Conservation (phyloP, 1,140 invertebrate species). For the Cotesia glomerata region DNA sequence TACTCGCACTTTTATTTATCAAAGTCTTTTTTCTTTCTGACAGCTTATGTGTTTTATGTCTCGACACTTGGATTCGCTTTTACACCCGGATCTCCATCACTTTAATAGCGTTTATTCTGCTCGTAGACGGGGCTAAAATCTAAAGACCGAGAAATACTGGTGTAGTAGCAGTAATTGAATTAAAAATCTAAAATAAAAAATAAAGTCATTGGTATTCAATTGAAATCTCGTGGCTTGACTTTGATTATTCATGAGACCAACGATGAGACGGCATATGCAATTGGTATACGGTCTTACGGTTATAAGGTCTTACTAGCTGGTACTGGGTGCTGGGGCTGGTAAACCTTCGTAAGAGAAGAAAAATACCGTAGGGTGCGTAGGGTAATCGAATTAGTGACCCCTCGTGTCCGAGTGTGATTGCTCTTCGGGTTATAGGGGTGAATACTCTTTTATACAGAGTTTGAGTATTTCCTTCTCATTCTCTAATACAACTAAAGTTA, state of each 20-base stretch:
- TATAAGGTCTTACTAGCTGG: not conserved
- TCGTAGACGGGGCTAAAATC: too few species aligned
- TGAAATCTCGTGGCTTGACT: conserved; percentile 14
- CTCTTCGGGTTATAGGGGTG: conserved; percentile 26
- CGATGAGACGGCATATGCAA: conserved; percentile 30
- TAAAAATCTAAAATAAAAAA: not conserved
- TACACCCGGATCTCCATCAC: too few species aligned
- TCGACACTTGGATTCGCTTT: too few species aligned
- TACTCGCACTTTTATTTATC: conserved; percentile 1
- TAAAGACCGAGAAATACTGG: too few species aligned
- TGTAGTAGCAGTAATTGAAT: too few species aligned
- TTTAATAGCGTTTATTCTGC: too few species aligned
- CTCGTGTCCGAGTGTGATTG: conserved; percentile 57
- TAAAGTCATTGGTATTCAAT: not conserved
- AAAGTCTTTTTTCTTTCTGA: conserved; percentile 3
- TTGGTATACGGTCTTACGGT: conserved; percentile 8
- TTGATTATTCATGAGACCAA: conserved; percentile 32
- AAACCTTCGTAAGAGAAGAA: not conserved
- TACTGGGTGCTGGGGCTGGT: too few species aligned
- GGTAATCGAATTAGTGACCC: conserved; percentile 59
- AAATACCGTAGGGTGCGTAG: conserved; percentile 33
- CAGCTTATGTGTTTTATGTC: too few species aligned
- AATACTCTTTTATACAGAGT: too few species aligned
- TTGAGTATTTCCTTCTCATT: too few species aligned
- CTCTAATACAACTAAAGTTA: too few species aligned